Percentiles rank a stretch among this genome's conserved stretches.
phyloP scores from a whole-genome alignment of 2,888 invertebrate genomes.

The Serripes groenlandicus region DNA sequence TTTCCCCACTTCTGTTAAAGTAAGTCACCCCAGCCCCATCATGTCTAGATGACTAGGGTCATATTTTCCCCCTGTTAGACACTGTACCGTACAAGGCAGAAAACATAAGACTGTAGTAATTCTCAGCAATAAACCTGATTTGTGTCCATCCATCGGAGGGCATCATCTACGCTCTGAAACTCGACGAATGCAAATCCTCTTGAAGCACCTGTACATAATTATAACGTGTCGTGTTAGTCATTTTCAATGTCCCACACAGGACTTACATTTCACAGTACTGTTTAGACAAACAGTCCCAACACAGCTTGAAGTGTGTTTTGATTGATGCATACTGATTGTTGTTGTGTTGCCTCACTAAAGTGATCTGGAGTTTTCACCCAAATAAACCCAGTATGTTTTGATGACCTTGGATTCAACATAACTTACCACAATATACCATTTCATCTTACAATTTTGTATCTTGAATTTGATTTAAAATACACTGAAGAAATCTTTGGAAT shows the following conservation, averaged over 20 bases:
- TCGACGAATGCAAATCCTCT: slow-evolving; percentile 97
- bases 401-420: neutral
- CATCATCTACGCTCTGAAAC: slow-evolving; percentile 95
- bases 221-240: slow-evolving; percentile 60
- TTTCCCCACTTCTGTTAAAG: too few relatives aligned
- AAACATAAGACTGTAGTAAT: slow-evolving; percentile 58
- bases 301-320: neutral
- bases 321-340: neutral
- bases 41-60: too few relatives aligned
- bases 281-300: slow-evolving; percentile 11
- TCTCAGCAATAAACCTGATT: slow-evolving; percentile 90
- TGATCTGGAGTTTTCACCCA: slow-evolving; percentile 4
- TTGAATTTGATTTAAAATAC: too few relatives aligned
- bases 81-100: slow-evolving; percentile 56
- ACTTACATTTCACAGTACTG: slow-evolving; percentile 2
- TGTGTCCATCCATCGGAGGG: slow-evolving; percentile 96
- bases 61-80: too few relatives aligned
- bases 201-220: slow-evolving; percentile 91
- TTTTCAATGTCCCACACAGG: slow-evolving; percentile 19
- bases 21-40: too few relatives aligned
- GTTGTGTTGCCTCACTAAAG: slow-evolving; percentile 7
- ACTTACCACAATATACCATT: neutral
- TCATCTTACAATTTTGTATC: too few relatives aligned
- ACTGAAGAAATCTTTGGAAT: too few relatives aligned
- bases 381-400: neutral